These are phyloP conservation scores for Galeopterus variegatus DNA, from an alignment of 2,113 vertebrate species.

Conservation along the genomic window DNA sequence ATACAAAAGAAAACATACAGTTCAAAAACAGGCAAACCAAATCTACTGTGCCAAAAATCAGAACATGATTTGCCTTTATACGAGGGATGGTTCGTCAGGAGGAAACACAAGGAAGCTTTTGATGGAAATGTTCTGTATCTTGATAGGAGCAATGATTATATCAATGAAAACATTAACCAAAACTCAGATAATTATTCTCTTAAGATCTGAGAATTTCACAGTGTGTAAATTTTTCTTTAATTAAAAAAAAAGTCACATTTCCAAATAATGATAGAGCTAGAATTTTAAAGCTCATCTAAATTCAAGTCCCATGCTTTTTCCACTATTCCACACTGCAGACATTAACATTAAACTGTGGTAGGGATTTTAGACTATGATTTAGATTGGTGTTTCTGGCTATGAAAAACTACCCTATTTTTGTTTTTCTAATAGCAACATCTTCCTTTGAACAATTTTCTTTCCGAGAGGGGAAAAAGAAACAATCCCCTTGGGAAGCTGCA, in stretches of 20 bases:
- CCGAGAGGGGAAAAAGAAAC: background rate
- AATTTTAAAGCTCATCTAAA: slow-evolving; percentile 14
- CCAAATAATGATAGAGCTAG: background rate
- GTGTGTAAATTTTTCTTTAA: background rate
- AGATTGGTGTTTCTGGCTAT: background rate
- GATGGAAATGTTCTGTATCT: background rate
- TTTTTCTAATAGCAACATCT: slow-evolving; percentile 53
- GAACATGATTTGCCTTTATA: background rate
- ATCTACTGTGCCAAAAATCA: background rate
- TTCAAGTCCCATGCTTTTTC: background rate
- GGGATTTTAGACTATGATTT: slow-evolving; percentile 13
- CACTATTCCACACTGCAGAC: background rate
- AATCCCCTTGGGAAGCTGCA: background rate
- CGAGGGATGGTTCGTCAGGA: background rate
- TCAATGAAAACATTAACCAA: background rate
- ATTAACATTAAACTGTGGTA: background rate
- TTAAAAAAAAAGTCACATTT: slow-evolving; percentile 12
- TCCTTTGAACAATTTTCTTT: slow-evolving; percentile 44
- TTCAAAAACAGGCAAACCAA: background rate
- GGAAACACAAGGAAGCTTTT: background rate
- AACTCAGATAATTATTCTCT: background rate
- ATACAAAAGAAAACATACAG: background rate
- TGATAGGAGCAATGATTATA: background rate
- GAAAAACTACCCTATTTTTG: slow-evolving; percentile 54
- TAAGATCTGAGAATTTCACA: background rate